Base-by-base conservation (phyloP, 2,797 vertebrate genomes). In the Notolepis coatsorum region DNA sequence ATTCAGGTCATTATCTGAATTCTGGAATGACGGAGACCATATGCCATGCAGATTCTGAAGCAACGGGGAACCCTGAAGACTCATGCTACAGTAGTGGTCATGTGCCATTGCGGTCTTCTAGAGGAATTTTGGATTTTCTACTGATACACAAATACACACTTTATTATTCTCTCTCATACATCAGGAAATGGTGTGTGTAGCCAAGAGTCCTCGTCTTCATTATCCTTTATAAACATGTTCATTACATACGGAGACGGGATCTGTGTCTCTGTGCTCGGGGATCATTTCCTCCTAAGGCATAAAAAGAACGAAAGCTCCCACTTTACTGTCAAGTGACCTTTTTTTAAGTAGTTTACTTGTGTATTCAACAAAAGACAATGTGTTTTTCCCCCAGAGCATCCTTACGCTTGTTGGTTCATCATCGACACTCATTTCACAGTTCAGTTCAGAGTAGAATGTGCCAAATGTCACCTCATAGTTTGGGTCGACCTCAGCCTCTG, bases 261-360 rank as follows among this genome's bases (percentile, higher is more conserved):
- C 53, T 55, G 38, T 33, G 31, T 53, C 57, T 46, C 45, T 65
- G 73, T 75, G 77, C 62, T 71, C 68, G 48, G 41, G 49, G 51
- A 48, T 23, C 1, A 37, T 31, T 73, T 25, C 33, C 5, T 15
- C 21, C 13, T 37, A 41, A 53, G 41, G 56, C 59, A 57, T 46
- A 30, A 41, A 17, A 46, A 39, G 8, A 21, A 23, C n/a, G n/a
- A 9, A 23, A 47, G n/a, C 18, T 21, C 30, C 31, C n/a, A 20
- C 18, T 30, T 24, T 28, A 20, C 25, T 48, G 57, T 55, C 5
- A 54, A 39, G 1, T 46, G 28, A 10, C n/a, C 1, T 10, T n/a
- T n/a, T n/a, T n/a, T 13, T 17, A 20, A n/a, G 15, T 47, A 15
- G 2, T 56, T 43, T 20, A 23, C 3, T 30, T 0, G 17, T 48